These are phyloP conservation scores for Hypotaenidia okinawae DNA, from an alignment of 2,797 vertebrate species.

Conservation along the genomic window DNA sequence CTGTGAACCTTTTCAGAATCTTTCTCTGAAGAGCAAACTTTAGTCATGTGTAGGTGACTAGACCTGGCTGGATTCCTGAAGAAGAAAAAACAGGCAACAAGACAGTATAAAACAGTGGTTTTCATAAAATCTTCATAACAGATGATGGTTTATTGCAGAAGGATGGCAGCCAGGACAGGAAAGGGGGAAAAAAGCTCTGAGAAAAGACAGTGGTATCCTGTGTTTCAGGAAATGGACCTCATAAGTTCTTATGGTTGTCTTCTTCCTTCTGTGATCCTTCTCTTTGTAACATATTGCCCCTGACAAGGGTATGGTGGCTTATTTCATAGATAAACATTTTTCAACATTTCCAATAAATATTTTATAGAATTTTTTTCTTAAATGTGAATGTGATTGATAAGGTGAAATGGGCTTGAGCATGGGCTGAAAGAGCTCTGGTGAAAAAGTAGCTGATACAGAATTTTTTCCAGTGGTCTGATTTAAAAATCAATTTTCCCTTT, in stretches of 20 bases:
- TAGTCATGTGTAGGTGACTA: neutral
- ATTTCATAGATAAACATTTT: neutral
- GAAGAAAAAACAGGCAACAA: neutral
- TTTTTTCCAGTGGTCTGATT: neutral
- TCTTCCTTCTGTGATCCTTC: neutral
- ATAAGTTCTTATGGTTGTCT: neutral
- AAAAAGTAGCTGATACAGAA: neutral
- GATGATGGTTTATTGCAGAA: neutral
- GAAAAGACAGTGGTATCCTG: neutral
- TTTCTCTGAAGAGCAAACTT: neutral
- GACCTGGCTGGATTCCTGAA: neutral
- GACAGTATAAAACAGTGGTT: neutral
- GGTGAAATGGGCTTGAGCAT: rapidly evolving
- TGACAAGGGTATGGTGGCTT: neutral
- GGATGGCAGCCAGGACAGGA: neutral
- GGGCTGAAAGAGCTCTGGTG: neutral
- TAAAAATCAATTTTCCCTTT: neutral
- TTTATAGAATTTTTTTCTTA: neutral
- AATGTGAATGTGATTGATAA: neutral
- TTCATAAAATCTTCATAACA: neutral
- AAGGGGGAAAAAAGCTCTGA: neutral
- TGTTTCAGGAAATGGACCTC: neutral
- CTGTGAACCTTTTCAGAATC: neutral
- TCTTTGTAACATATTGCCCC: neutral
- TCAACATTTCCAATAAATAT: neutral